Base-by-base conservation (phyloP, 2,113 vertebrate species). In the Emydocephalus ijimae region DNA sequence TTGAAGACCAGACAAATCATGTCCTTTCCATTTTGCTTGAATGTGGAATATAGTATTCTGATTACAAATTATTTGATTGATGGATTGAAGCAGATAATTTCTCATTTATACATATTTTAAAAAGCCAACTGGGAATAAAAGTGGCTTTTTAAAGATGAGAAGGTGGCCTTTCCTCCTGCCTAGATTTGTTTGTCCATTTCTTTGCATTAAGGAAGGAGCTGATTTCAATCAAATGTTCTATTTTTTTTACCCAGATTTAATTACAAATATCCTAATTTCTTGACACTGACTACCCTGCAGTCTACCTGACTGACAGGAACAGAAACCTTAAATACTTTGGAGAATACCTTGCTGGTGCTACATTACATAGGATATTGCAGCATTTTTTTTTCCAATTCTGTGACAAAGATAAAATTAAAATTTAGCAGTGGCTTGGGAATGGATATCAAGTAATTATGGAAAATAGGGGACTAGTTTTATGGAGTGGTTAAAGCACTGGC, bases 1-100 rank as follows among this genome's bases (percentile, higher is more conserved):
- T 50, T 95, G 93, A 92, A 11, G 48, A 26, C 92, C 85, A 18
- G 43, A 11, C 52, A 87, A 89, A 59, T 92, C 88, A 18, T 21
- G 89, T 39, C 14, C 39, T 92, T 90, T 55, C 95, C n/a, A 59
- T 48, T 39, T 39, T 56, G 20, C 39, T 81, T 54, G 3, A 54
- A 85, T 34, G 9, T 50, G 15, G 15, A 50, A 50, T 50, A 29
- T 52, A 39, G 18, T 39, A 81, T 81, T 7, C 69, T 39, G 69
- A 21, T 81, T 81, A 21, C 34, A 81, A 20, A 0, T 81, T 81
- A 43, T 21, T 81, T 1, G 3, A 81, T 43, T 81, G 34, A 81
- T 9, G 34, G 34, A 43, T 21, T 20, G 43, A 81, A 81, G 69
- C 69, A 81, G 34, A 21, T 39, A 39, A 39, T 81, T 43, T 81